Percentiles rank a stretch among this genome's conserved stretches.
phyloP scores from a whole-genome alignment of 2,888 invertebrate genomes.

The Sialis lutaria region DNA sequence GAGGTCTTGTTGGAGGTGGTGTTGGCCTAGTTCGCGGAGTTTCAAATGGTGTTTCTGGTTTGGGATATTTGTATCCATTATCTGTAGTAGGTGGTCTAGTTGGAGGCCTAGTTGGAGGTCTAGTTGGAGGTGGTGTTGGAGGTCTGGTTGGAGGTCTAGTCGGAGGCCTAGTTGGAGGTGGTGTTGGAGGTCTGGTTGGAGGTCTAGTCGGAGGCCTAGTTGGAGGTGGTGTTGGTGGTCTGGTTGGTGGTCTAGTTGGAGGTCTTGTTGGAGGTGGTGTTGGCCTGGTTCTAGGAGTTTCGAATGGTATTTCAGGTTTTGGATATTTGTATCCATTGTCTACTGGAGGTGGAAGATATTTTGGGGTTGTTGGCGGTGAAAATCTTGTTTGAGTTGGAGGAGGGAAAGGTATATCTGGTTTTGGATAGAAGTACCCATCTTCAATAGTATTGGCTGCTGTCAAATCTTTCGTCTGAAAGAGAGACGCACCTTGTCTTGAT shows the following conservation, averaged over 20 bases:
- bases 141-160: not conserved
- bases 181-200: not conserved
- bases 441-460: not conserved
- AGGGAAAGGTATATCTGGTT: constrained; percentile 7
- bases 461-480: not conserved
- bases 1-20: not conserved
- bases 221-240: not conserved
- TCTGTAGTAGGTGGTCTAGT: not conserved
- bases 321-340: constrained; percentile 4
- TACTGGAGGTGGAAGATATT: not conserved
- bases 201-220: not conserved
- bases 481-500: no score
- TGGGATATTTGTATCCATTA: constrained; percentile 3
- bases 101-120: not conserved
- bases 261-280: not conserved
- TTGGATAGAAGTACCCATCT: constrained; percentile 8
- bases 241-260: no score
- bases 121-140: not conserved
- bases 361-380: not conserved
- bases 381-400: not conserved
- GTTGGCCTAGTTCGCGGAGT: not conserved
- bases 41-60: constrained; percentile 3
- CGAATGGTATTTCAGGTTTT: constrained; percentile 4
- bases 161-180: no score
- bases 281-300: not conserved